Conservation (phyloP, 2,888 invertebrate species). For the Diarsia dahlii region DNA sequence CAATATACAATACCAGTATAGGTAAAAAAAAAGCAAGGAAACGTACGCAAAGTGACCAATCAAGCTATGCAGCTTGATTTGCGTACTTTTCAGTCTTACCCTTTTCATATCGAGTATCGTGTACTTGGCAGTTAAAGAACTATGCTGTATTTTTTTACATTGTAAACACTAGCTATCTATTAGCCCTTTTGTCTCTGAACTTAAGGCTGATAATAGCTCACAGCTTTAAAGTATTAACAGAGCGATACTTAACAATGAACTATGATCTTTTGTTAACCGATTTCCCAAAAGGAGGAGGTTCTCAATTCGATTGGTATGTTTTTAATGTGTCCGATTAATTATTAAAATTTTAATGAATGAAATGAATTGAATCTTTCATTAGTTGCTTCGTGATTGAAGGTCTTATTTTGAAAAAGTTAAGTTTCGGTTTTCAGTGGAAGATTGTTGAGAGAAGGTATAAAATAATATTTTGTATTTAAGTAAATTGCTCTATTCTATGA, state of each 20-base stretch:
- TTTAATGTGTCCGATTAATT: constrained; percentile 31
- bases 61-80: no score
- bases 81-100: not conserved
- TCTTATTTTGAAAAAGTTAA: accelerated
- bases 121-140: no score
- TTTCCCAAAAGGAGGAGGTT: no score
- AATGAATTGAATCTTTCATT: constrained; percentile 25
- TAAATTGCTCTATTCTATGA: not conserved
- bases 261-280: constrained; percentile 36
- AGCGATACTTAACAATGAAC: constrained; percentile 43
- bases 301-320: no score
- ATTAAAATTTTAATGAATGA: constrained; percentile 41
- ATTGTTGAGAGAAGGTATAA: not conserved
- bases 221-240: constrained; percentile 1
- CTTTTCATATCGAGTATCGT: no score
- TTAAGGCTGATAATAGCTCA: not conserved
- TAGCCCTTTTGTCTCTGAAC: not conserved
- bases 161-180: not conserved
- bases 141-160: not conserved
- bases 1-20: no score
- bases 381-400: not conserved
- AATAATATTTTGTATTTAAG: not conserved
- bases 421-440: not conserved
- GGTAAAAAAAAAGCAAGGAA: no score
- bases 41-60: no score